Conservation (phyloP, 2,797 vertebrate genomes). For the Acridotheres tristis region DNA sequence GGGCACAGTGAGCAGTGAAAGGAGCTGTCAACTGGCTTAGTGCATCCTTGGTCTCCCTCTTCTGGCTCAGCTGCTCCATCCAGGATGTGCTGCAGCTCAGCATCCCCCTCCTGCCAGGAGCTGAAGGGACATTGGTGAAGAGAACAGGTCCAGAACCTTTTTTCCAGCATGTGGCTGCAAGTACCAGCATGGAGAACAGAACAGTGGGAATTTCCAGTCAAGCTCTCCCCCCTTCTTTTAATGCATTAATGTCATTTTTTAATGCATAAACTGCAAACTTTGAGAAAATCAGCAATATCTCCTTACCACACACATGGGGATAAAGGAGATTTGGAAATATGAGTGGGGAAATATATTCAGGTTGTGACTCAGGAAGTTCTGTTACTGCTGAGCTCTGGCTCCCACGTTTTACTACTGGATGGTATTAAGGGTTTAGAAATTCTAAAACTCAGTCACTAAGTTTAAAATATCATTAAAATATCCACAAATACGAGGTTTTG, state of each 20-base stretch:
- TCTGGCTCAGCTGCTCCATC: conserved; percentile 1
- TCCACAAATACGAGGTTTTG: rapidly evolving
- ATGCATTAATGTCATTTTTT: neutral
- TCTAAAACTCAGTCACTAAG: neutral
- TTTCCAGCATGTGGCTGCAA: rapidly evolving
- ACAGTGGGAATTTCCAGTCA: neutral
- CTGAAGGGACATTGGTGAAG: neutral
- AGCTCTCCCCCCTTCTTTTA: neutral
- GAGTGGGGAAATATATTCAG: neutral
- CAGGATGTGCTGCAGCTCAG: neutral
- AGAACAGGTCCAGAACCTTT: rapidly evolving
- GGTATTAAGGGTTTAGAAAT: neutral
- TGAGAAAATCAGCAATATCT: neutral
- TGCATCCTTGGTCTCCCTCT: conserved; percentile 64
- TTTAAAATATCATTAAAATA: neutral
- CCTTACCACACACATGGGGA: neutral
- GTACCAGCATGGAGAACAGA: neutral
- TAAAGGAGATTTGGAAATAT: neutral
- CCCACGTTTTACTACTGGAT: rapidly evolving
- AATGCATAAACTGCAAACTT: neutral
- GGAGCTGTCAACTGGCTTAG: neutral
- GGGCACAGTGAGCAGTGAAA: neutral
- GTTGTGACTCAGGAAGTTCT: neutral
- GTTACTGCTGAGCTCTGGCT: neutral
- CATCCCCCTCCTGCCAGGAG: neutral